Evolutionary conservation across 2,888 invertebrate genomes (phyloP), one percentile per base, ranked within the genome.

Genomic region (Lasioglossum pauxillum): DNA sequence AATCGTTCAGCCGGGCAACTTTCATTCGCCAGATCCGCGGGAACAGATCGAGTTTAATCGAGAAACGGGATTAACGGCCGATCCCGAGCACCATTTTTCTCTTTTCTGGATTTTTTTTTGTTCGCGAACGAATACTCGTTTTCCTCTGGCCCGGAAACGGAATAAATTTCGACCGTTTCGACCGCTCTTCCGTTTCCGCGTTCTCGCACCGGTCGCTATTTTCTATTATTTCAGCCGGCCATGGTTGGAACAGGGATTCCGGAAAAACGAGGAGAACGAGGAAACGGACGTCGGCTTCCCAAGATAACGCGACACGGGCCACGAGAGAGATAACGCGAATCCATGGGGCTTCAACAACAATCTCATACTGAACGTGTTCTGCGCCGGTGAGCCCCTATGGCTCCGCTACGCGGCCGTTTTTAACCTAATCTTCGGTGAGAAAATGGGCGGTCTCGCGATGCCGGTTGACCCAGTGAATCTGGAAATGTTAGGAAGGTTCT

Each of bases 141-240:
- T 69, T 67, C 19, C 73, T 10, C 27, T 16, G 60, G 27, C 16
- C 16, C 46, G n/a, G 49, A 76, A n/a, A 46, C 16, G 41, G 72
- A 76, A 83, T 73, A 35, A 73, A 67, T 67, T 76, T 38, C 67
- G 72, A 74, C 19, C 19, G 31, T 69, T 75, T n/a, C 74, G 46
- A 23, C 69, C 12, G 1, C 19, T 16, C 73, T 80, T 85, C 41
- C 74, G 80, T 44, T 79, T 35, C 69, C 57, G 35, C 19, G 60
- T 64, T 73, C 31, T 16, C 71, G 14, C 12, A 73, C 16, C 35
- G 60, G 14, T 46, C 69, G 69, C 77, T 75, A 77, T 80, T 79
- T 82, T 71, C 77, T 88, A 88, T 88, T 88, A 87, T 88, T 88
- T 88, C 88, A 87, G 88, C 82, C 82, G 88, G 72, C 19, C 31